Evolutionary conservation across 1,140 invertebrate genomes (phyloP).

Genomic region (Drosophila dunni): DNA sequence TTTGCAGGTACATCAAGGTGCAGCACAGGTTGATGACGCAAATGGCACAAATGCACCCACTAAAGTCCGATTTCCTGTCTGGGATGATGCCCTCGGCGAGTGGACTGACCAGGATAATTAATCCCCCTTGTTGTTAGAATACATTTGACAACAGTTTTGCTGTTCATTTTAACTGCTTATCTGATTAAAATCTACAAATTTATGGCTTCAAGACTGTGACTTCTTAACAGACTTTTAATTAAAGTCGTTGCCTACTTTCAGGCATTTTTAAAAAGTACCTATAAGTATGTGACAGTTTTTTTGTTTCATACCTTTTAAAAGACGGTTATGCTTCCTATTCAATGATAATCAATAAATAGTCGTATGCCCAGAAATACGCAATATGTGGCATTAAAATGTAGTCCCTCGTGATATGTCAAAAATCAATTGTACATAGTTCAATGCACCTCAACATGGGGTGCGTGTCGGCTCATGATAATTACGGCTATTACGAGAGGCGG

Average conservation of each 20-base stretch:
- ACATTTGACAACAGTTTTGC: neutral
- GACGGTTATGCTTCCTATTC: neutral
- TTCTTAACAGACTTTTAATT: too few species aligned
- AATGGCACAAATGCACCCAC: slow-evolving; percentile 24
- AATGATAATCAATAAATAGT: neutral
- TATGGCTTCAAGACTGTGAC: neutral
- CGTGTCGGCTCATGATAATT: slow-evolving; percentile 68
- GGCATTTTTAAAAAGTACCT: neutral
- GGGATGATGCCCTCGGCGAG: slow-evolving; percentile 60
- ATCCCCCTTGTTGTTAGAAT: neutral
- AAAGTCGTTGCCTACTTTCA: slow-evolving; percentile 13
- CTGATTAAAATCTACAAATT: slow-evolving; percentile 2
- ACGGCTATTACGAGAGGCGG: slow-evolving; percentile 54
- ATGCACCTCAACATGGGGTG: slow-evolving; percentile 61
- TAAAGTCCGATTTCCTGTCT: slow-evolving; percentile 60
- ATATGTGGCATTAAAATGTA: slow-evolving; percentile 3
- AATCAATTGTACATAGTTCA: slow-evolving; percentile 72
- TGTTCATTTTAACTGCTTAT: neutral
- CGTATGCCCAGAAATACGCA: neutral
- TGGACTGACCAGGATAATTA: slow-evolving; percentile 35
- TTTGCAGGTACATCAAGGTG: slow-evolving; percentile 40
- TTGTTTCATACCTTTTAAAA: neutral
- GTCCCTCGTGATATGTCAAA: slow-evolving; percentile 43
- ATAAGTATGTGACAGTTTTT: neutral
- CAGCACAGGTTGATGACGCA: slow-evolving; percentile 33